Evolutionary conservation across 2,797 vertebrate genomes (phyloP), one percentile per base, ranked within the genome.

Genomic region (Ceyx erithaca): DNA sequence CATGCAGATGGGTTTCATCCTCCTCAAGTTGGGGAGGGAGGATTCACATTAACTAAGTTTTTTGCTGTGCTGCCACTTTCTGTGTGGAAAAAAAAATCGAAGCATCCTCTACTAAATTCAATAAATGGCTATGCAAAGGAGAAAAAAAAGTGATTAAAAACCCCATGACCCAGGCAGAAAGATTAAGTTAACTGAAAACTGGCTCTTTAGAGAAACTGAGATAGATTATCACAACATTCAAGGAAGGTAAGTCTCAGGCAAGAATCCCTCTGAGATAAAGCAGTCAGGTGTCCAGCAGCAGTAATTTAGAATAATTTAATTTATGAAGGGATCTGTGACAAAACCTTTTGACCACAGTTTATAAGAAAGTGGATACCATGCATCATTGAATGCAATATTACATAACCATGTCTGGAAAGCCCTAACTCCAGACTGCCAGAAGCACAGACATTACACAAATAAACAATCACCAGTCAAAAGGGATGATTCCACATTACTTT

Each of bases 121-220:
- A 31, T 80, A 84, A 87, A 85, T 1, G 20, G 20, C 58, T 85
- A 95, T 69, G 64, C 23, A 57, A 52, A 84, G 37, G 21, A n/a
- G 49, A 28, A 7, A 6, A 48, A 57, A 37, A 70, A 54, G 37
- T 33, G 26, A 55, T 79, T 67, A 86, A 83, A 25, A 5, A 0
- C 0, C 4, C 26, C 30, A 35, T 5, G 41, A 85, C 28, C 61
- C 85, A 37, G 43, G 54, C 46, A 90, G 87, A 87, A 94, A 87
- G 61, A 94, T 83, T 77, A 89, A 64, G n/a, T 80, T 77, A 93
- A 77, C 48, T 58, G 67, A 72, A 83, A 96, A 83, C 43, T 52
- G 28, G 5, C 17, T 90, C 76, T 88, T 93, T 17, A 71, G 23
- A 80, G 89, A 59, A 95, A 82, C 17, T 49, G 68, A 86, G 73